Evolutionary conservation across 2,888 invertebrate genomes (phyloP), one percentile per base, ranked within the genome.

Genomic region (Apotomis capreana): DNA sequence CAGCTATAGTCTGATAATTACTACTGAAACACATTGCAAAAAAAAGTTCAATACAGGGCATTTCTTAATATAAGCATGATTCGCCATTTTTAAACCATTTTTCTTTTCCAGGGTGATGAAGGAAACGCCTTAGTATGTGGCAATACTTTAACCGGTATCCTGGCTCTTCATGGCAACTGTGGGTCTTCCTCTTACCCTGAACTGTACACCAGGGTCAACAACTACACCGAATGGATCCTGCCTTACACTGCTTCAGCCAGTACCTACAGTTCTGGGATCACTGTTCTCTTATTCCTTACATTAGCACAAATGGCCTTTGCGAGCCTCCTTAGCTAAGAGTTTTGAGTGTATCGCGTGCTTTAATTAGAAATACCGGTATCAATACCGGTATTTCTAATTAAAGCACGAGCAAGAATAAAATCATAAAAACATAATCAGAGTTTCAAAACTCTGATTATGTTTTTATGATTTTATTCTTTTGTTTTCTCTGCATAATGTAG

Each of bases 171-270:
- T 0, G 83, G 83, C 68, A 54, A 64, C 1, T 87, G 87, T 70
- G 5, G 49, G 0, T 8, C 61, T 3, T 77, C 78, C 0, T 75
- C 83, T 0, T 79, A 64, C 52, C 89, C 89, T 12, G 89, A 89
- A 74, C 70, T 88, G 1, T 89, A 88, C 75, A 84, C 86, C 3
- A 80, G 86, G 44, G 81, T 88, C 0, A 81, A 84, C 2, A 84
- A 86, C 78, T 88, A 88, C 69, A 83, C 84, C 0, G 74, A 76
- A 0, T 88, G 87, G 87, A 83, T 89, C 12, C 76, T 79, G 52
- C 77, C 68, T 46, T 69, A 85, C 12, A 84, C 87, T 0, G 82
- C 82, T 5, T 80, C 82, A 1, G 79, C 80, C 0, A 73, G 78
- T n/a, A 75, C 80, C 15, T 82, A 83, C 74, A 79, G 77, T 46